Percentiles rank a stretch among this genome's conserved stretches.
These are phyloP conservation scores for Syngnathus typhle DNA, from an alignment of 2,113 vertebrate genomes.

Conservation along the genomic window DNA sequence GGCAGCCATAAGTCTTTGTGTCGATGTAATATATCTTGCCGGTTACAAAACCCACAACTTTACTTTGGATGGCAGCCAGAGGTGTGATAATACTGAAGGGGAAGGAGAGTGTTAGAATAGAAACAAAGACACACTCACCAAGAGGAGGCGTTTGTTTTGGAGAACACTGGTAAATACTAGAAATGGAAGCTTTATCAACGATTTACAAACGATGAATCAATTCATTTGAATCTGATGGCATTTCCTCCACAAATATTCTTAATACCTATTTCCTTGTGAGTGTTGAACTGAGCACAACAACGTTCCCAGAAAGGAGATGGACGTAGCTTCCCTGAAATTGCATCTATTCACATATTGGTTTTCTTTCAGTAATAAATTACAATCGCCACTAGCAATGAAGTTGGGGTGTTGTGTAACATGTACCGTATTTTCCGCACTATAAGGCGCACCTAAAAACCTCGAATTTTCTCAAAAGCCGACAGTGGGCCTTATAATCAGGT, in stretches of 20 bases:
- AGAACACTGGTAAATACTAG: background rate
- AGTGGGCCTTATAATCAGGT: too few relatives aligned
- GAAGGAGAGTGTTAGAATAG: conserved; percentile 4
- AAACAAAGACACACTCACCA: conserved; percentile 1
- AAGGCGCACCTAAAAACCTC: too few relatives aligned
- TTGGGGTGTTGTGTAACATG: too few relatives aligned
- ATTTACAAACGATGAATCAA: background rate
- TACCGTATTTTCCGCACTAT: too few relatives aligned
- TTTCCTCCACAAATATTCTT: background rate
- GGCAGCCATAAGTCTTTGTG: background rate
- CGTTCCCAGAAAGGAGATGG: background rate
- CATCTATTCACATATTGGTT: too few relatives aligned
- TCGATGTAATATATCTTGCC: background rate
- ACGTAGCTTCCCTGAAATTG: too few relatives aligned
- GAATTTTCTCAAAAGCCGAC: too few relatives aligned
- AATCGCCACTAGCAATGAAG: too few relatives aligned
- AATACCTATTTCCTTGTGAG: background rate
- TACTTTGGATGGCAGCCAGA: background rate
- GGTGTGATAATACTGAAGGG: conserved; percentile 3
- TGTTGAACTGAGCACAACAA: background rate
- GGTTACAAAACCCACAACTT: conserved; percentile 1
- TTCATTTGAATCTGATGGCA: background rate
- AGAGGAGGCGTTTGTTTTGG: background rate
- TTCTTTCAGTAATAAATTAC: too few relatives aligned
- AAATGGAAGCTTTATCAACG: background rate